A percentile compares a stretch with the other conserved stretches of the same genome.
Evolutionary conservation across 2,797 vertebrate genomes (phyloP).

Genomic region (Amphiprion clarkii): DNA sequence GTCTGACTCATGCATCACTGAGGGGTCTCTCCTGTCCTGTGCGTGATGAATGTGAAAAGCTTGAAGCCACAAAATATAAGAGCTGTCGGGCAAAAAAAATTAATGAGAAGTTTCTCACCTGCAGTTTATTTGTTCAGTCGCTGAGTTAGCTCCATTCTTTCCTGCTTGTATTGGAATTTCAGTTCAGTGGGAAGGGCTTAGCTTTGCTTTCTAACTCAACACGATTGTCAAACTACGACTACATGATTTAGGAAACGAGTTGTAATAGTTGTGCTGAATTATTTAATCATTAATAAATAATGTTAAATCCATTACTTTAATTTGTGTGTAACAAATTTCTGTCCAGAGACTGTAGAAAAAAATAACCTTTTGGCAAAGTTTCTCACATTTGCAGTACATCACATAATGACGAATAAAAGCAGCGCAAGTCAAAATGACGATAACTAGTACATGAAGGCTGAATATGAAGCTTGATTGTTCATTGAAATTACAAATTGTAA

Average conservation of each 20-base stretch:
- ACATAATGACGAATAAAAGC: too few species aligned
- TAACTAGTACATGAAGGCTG: too few species aligned
- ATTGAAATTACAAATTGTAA: too few species aligned
- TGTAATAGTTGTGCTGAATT: neutral
- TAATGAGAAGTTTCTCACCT: constrained; percentile 19
- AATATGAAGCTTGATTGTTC: too few species aligned
- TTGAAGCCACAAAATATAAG: neutral
- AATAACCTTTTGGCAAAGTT: too few species aligned
- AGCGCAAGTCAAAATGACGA: too few species aligned
- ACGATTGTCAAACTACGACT: neutral
- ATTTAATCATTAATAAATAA: too few species aligned
- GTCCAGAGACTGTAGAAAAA: too few species aligned
- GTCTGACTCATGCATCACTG: constrained; percentile 53
- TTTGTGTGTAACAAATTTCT: too few species aligned
- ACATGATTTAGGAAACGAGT: neutral
- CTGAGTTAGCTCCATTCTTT: neutral
- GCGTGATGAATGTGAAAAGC: constrained; percentile 26
- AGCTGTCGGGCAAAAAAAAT: constrained; percentile 18
- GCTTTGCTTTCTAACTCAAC: neutral
- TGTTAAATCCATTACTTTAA: neutral
- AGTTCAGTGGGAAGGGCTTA: neutral
- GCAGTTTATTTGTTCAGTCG: constrained; percentile 6
- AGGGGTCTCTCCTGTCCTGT: constrained; percentile 40
- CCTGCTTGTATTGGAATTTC: too few species aligned
- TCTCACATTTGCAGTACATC: too few species aligned